These are phyloP conservation scores for Drosophila kanapiae DNA, from an alignment of 1,140 invertebrate species.

Conservation along the genomic window DNA sequence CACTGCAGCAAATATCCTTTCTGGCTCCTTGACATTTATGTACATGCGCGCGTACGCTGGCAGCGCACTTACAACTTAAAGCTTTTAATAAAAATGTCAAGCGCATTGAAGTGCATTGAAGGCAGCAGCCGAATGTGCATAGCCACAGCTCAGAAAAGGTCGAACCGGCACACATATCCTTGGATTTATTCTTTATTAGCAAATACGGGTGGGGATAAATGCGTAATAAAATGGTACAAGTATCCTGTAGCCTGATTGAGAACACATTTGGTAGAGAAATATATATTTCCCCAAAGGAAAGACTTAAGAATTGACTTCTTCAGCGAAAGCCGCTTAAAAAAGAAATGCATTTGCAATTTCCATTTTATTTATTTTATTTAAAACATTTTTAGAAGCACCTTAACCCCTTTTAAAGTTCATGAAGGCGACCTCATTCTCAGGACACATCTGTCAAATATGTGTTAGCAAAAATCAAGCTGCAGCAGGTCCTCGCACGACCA, in stretches of 20 bases:
- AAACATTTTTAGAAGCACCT: not conserved
- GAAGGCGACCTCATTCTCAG: conserved; percentile 2
- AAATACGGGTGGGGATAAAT: conserved; percentile 7
- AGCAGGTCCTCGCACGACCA: conserved; percentile 33
- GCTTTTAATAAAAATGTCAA: conserved; percentile 84
- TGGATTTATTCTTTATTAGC: conserved; percentile 18
- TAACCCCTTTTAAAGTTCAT: not conserved
- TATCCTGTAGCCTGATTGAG: too few species aligned
- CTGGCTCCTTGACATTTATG: conserved; percentile 62
- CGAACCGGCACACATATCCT: not conserved
- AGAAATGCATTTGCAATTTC: too few species aligned
- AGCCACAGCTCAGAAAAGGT: conserved; percentile 28
- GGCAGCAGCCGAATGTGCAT: conserved; percentile 25
- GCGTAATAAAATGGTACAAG: not conserved
- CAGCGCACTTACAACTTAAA: conserved; percentile 75
- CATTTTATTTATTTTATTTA: too few species aligned
- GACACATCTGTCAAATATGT: conserved; percentile 46
- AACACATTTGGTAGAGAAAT: not conserved
- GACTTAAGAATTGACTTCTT: too few species aligned
- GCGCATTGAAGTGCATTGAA: conserved; percentile 74
- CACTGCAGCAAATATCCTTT: conserved; percentile 70
- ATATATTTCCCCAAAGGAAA: too few species aligned
- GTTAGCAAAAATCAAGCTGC: conserved; percentile 34
- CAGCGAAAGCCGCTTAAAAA: too few species aligned
- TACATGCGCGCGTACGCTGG: conserved; percentile 29